Evolutionary conservation across 1,140 invertebrate species (phyloP).

Genomic region (Caenorhabditis tropicalis): DNA sequence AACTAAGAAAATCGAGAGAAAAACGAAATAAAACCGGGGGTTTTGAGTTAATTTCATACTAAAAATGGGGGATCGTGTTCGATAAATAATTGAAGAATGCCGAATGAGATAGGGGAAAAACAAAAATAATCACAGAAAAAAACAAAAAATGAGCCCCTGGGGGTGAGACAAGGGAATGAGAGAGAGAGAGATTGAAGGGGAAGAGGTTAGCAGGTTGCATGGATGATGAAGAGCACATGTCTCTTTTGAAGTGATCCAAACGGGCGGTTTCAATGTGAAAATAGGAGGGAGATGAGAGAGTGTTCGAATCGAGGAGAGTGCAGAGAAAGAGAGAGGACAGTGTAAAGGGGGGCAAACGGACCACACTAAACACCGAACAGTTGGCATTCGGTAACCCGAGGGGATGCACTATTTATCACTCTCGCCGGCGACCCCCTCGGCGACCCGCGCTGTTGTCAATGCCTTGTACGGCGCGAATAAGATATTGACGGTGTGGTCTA

Average conservation of each 20-base stretch:
- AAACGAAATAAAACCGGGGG: too few species aligned
- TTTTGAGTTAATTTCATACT: too few species aligned
- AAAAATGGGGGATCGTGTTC: too few species aligned
- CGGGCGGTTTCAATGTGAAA: slow-evolving; percentile 40
- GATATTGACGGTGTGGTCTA: too few species aligned
- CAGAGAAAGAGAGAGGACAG: neutral
- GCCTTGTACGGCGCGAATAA: too few species aligned
- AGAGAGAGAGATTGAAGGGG: neutral
- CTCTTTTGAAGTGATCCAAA: slow-evolving; percentile 38
- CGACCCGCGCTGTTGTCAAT: too few species aligned
- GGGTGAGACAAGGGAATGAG: neutral
- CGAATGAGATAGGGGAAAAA: too few species aligned
- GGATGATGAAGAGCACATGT: slow-evolving; percentile 39
- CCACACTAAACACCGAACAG: neutral
- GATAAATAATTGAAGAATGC: too few species aligned
- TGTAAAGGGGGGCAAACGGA: neutral
- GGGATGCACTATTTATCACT: slow-evolving; percentile 22
- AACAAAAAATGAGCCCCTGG: neutral
- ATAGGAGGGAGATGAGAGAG: neutral
- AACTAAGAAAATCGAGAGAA: neutral
- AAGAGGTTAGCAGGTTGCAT: neutral
- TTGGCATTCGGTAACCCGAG: neutral
- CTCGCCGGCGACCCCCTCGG: neutral
- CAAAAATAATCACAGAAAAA: neutral
- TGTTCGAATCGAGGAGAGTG: neutral